These are phyloP conservation scores for Pagetopsis macropterus DNA, from an alignment of 2,797 vertebrate genomes.

Conservation along the genomic window DNA sequence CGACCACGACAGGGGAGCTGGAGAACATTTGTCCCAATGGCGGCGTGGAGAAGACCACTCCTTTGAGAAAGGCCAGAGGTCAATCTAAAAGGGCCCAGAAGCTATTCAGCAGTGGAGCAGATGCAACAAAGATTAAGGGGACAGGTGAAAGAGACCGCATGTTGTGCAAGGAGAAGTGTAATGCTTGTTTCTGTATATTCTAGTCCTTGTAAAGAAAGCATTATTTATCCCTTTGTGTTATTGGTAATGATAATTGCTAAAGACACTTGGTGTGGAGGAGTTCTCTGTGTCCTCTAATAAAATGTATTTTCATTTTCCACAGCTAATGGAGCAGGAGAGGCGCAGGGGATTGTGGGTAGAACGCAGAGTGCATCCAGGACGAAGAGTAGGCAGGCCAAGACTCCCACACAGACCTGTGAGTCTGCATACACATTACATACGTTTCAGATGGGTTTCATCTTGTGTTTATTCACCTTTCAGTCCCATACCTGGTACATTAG, in stretches of 20 bases:
- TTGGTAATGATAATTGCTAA: neutral
- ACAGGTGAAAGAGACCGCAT: slow-evolving; percentile 43
- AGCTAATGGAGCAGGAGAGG: slow-evolving; percentile 50
- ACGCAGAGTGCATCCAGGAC: slow-evolving; percentile 58
- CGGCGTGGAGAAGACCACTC: slow-evolving; percentile 62
- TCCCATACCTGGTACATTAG: neutral
- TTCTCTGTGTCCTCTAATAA: neutral
- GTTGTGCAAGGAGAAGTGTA: neutral
- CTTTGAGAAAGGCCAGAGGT: slow-evolving; percentile 69
- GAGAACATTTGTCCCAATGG: slow-evolving; percentile 80
- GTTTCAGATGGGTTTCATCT: neutral
- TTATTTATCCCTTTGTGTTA: neutral
- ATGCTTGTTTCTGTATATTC: neutral
- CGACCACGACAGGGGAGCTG: slow-evolving; percentile 47
- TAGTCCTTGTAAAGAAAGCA: neutral
- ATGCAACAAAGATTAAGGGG: slow-evolving; percentile 42
- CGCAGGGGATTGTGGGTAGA: slow-evolving; percentile 49
- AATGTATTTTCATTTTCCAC: slow-evolving; percentile 10
- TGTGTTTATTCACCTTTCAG: slow-evolving; percentile 17
- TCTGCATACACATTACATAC: slow-evolving; percentile 4
- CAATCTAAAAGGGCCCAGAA: slow-evolving; percentile 63
- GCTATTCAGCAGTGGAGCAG: slow-evolving; percentile 58
- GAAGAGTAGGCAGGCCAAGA: slow-evolving; percentile 75
- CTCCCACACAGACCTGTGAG: slow-evolving; percentile 65
- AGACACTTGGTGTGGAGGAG: slow-evolving; percentile 16